These are phyloP conservation scores for Eristalis intricaria DNA, from an alignment of 2,888 invertebrate genomes.

Conservation along the genomic window DNA sequence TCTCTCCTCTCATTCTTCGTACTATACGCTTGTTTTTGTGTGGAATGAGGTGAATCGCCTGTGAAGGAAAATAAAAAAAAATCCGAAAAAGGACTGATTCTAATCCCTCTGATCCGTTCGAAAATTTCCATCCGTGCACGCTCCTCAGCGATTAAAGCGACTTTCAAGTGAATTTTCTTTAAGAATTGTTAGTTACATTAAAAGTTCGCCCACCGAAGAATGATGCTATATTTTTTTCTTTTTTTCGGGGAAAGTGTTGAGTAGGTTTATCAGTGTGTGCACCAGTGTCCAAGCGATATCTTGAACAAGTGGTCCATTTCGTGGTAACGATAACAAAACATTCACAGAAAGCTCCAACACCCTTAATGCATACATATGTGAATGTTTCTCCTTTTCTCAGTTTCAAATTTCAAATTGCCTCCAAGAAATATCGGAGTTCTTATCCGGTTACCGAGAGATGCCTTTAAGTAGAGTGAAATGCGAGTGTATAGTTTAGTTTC, in stretches of 20 bases:
- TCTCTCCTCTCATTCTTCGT: conserved; percentile 63
- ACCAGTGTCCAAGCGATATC: conserved; percentile 23
- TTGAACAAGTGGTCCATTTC: conserved; percentile 66
- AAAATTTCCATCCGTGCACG: conserved; percentile 44
- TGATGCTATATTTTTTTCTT: neutral
- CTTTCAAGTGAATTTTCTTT: neutral
- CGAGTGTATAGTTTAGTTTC: neutral
- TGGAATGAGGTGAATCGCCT: conserved; percentile 67
- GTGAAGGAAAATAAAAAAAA: conserved; percentile 39
- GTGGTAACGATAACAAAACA: conserved; percentile 56
- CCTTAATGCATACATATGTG: neutral
- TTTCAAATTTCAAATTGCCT: conserved; percentile 2
- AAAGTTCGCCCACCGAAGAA: conserved; percentile 12
- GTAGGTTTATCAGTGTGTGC: neutral
- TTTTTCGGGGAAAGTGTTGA: neutral
- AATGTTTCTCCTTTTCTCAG: neutral
- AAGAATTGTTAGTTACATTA: conserved; percentile 40
- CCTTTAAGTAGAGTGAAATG: conserved; percentile 17
- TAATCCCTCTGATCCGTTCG: conserved; percentile 54
- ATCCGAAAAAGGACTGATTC: conserved; percentile 36
- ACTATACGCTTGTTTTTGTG: conserved; percentile 48
- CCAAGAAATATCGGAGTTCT: conserved; percentile 13
- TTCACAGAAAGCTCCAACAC: conserved; percentile 43
- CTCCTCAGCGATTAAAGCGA: conserved; percentile 16
- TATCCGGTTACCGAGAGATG: conserved; percentile 19